Evolutionary conservation across 2,888 invertebrate genomes (phyloP), one percentile per base, ranked within the genome.

Genomic region (Drosophila rubida): DNA sequence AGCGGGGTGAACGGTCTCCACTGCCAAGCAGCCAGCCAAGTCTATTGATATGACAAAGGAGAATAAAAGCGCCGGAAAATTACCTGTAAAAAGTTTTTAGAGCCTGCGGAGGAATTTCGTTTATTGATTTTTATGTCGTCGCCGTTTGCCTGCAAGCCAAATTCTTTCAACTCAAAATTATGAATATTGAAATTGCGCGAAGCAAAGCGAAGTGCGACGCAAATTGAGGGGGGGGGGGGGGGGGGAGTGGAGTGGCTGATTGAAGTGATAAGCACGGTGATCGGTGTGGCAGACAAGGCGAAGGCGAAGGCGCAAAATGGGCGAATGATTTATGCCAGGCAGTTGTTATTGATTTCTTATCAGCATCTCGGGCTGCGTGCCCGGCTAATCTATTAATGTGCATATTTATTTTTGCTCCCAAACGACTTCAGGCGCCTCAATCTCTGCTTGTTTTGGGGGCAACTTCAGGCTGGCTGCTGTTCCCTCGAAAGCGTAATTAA

Each of bases 331-430:
- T 87, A 87, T 87, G 79, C 19, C 41, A 42, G 46, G 63, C 64
- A 53, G 74, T 65, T 46, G 50, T 71, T 78, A 80, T 87, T 88
- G 82, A 88, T 88, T 84, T 75, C 79, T 82, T 82, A 84, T 84
- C 80, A 70, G 51, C 35, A 13, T 14, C 44, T 22, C 45, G 35
- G 32, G 19, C 66, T 45, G 27, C 14, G 41, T 46, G 30, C 16
- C 16, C n/a, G 37, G 64, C 78, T 80, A 80, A 78, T 82, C 84
- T 78, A 70, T 80, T 69, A 73, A 75, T 74, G 67, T 69, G 75
- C 59, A 70, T 69, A 69, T 72, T 68, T 71, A 66, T 64, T 63
- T 70, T 41, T 32, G 23, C 6, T 9, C n/a, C 8, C 13, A 37
- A 41, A 23, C 22, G 25, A 25, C 25, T 25, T 25, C 23, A 16